Conservation (phyloP, 1,140 invertebrate genomes). For the Leptoteleia sp. region DNA sequence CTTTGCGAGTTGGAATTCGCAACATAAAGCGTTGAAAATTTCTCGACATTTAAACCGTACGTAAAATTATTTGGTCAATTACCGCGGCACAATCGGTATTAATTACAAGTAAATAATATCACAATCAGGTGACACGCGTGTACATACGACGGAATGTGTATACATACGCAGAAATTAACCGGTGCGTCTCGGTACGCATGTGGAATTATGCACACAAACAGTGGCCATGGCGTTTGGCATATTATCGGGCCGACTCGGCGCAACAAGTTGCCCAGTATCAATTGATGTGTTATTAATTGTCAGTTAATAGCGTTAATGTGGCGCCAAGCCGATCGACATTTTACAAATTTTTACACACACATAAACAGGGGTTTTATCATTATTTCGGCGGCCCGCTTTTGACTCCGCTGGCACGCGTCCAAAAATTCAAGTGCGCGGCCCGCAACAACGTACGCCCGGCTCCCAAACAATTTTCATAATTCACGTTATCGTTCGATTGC, state of each 20-base stretch:
- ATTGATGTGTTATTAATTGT: conserved; percentile 81
- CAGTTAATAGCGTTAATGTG: conserved; percentile 81
- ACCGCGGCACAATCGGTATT: conserved; percentile 27
- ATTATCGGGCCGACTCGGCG: conserved; percentile 76
- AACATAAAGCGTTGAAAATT: too few species aligned
- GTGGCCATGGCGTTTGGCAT: conserved; percentile 70
- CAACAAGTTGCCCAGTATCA: conserved; percentile 80
- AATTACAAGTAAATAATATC: conserved; percentile 60
- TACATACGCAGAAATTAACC: conserved; percentile 53
- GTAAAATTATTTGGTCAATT: conserved; percentile 31
- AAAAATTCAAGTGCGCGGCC: conserved; percentile 61
- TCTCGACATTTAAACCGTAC: too few species aligned
- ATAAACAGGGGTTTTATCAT: conserved; percentile 71
- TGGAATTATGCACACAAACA: conserved; percentile 72
- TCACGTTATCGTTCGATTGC: conserved; percentile 77
- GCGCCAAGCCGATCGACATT: conserved; percentile 64
- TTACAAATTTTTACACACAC: conserved; percentile 51
- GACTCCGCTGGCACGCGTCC: conserved; percentile 76
- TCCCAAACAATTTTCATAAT: conserved; percentile 79
- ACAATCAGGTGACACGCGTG: conserved; percentile 45
- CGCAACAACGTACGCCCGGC: conserved; percentile 29
- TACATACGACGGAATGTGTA: conserved; percentile 24
- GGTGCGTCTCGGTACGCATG: conserved; percentile 55
- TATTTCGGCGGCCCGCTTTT: conserved; percentile 74
- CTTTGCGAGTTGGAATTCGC: too few species aligned